Percentiles rank a stretch among this genome's conserved stretches.
These are phyloP conservation scores for Pituophis catenifer DNA, from an alignment of 2,113 vertebrate species.

Conservation along the genomic window DNA sequence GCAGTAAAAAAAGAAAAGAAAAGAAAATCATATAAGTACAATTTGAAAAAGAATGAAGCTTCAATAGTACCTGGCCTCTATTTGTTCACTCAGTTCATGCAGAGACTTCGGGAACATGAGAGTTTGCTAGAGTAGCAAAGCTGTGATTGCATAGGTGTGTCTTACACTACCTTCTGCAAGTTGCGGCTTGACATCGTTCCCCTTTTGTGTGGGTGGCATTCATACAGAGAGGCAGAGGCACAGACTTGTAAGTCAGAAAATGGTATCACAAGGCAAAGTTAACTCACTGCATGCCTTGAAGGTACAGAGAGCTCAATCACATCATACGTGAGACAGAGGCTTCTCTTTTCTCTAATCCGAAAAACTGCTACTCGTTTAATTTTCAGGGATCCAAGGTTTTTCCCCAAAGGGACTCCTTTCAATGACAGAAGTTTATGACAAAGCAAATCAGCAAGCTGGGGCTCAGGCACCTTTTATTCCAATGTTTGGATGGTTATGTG, in stretches of 20 bases:
- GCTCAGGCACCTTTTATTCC: neutral
- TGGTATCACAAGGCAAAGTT: neutral
- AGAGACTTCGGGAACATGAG: constrained; percentile 9
- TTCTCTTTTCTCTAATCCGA: neutral
- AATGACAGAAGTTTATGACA: neutral
- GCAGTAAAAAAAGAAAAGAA: accelerated
- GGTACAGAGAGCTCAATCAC: accelerated
- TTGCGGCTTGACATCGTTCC: constrained; percentile 33
- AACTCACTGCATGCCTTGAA: constrained; percentile 23
- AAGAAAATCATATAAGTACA: accelerated
- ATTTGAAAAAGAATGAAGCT: neutral
- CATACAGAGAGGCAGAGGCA: neutral
- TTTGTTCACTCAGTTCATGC: neutral
- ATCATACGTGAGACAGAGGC: accelerated
- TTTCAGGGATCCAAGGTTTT: neutral
- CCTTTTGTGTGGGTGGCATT: neutral
- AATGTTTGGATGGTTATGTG: neutral
- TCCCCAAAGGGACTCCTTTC: neutral
- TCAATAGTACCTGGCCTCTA: neutral
- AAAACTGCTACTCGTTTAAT: neutral
- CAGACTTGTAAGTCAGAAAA: neutral
- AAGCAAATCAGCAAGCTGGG: neutral
- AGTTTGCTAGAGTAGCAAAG: accelerated
- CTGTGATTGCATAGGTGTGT: constrained; percentile 29
- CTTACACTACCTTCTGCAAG: neutral